These are phyloP conservation scores for Eulemur rufifrons DNA, from an alignment of 2,113 vertebrate species.

Conservation along the genomic window DNA sequence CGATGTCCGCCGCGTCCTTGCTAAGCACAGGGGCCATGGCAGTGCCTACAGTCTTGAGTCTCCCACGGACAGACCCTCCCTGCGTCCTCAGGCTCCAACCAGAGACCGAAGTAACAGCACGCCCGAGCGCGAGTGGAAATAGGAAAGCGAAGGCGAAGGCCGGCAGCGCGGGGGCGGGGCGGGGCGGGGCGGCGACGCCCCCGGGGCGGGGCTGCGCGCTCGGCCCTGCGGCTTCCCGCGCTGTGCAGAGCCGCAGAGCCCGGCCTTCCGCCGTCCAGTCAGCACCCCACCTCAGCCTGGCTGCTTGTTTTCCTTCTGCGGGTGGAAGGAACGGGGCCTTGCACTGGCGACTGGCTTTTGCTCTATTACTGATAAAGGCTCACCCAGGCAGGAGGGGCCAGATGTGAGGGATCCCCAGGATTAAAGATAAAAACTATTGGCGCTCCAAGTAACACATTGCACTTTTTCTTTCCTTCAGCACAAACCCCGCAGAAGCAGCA, in stretches of 20 bases:
- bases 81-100: not conserved
- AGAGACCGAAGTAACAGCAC: not conserved
- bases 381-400: not conserved
- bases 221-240: accelerated
- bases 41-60: not conserved
- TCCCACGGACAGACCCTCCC: not conserved
- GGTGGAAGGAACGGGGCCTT: accelerated
- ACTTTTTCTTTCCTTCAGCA: not conserved
- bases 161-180: not conserved
- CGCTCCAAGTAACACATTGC: not conserved
- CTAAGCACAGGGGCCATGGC: constrained; percentile 87
- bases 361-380: accelerated
- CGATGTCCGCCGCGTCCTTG: constrained; percentile 89
- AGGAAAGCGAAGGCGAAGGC: constrained; percentile 22
- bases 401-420: not conserved
- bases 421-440: not conserved
- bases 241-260: accelerated
- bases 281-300: accelerated
- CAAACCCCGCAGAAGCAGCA: not conserved
- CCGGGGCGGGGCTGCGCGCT: constrained; percentile 50
- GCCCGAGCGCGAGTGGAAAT: not conserved
- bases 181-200: constrained; percentile 34
- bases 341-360: not conserved
- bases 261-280: accelerated
- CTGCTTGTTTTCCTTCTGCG: accelerated